Percentiles rank a stretch among this genome's conserved stretches.
Evolutionary conservation across 1,140 invertebrate genomes (phyloP).

Genomic region (Trachelipus rathkii): DNA sequence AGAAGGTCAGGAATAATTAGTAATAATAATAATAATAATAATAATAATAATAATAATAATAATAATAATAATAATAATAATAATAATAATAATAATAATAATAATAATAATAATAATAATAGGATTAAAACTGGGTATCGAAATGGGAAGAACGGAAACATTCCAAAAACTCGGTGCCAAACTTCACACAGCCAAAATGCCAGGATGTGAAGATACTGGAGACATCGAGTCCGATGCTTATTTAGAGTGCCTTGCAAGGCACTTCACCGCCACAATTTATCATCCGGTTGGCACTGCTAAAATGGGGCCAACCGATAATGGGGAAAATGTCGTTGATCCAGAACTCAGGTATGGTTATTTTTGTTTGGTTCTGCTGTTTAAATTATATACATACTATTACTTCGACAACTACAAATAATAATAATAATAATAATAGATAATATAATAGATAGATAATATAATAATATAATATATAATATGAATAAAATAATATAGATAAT

Average conservation of each 20-base stretch:
- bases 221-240: slow-evolving; percentile 62
- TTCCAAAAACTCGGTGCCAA: slow-evolving; percentile 74
- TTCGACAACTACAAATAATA: too few relatives aligned
- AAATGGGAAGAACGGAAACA: slow-evolving; percentile 68
- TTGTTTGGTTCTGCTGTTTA: not conserved
- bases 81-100: too few relatives aligned
- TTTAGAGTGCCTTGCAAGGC: slow-evolving; percentile 65
- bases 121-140: slow-evolving; percentile 74
- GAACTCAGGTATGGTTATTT: slow-evolving; percentile 55
- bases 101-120: too few relatives aligned
- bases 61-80: too few relatives aligned
- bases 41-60: too few relatives aligned
- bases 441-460: too few relatives aligned
- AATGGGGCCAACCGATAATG: slow-evolving; percentile 63
- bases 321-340: slow-evolving; percentile 68
- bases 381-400: too few relatives aligned
- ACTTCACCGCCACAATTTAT: slow-evolving; percentile 48
- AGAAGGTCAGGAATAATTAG: not conserved
- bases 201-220: not conserved
- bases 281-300: slow-evolving; percentile 52
- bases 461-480: too few relatives aligned
- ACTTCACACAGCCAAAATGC: slow-evolving; percentile 64
- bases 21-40: too few relatives aligned
- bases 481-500: too few relatives aligned
- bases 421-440: too few relatives aligned